Base-by-base conservation (phyloP, 2,113 vertebrate genomes). In the Scartelaos histophorus region DNA sequence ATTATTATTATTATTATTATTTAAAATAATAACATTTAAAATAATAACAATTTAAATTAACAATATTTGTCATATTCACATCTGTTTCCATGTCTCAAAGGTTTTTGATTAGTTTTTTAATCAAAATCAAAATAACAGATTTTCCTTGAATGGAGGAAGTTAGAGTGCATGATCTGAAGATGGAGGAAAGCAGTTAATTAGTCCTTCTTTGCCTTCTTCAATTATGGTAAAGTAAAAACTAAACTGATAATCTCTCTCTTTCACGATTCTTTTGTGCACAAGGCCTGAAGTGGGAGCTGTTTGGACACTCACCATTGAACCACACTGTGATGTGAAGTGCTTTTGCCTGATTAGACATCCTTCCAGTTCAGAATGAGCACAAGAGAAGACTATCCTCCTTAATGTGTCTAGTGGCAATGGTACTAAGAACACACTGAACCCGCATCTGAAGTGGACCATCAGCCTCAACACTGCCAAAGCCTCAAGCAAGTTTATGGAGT, bases 401-500 rank as follows among this genome's bases (percentile, higher is more conserved):
- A 53, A 47, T 80, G 67, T 73, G 60, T 38, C 61, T 70, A 57
- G 74, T 0, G 13, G 58, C 68, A 69, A 81, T 67, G n/a, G 34
- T 61, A 35, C 71, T 38, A 19, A 56, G 69, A 64, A 61, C 62
- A 68, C 65, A 75, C 70, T 70, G 67, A 74, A 81, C 70, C 47
- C 64, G 54, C 67, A 62, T 82, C 74, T 67, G 49, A 62, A 53
- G 67, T 62, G 49, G 45, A 46, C 51, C 35, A 25, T 71, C 70
- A 66, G 67, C 56, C 61, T 45, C 51, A 82, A 72, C 21, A n/a
- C 60, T 45, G 34, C 69, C 68, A 60, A 76, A 68, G 69, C 78
- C 78, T 74, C 81, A 71, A 68, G 69, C 70, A 64, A 77, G 57
- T 84, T 84, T 74, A 86, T 80, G 76, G 45, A 62, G 78, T 81